Evolutionary conservation across 2,113 vertebrate genomes (phyloP).

Genomic region (Varanus salvator): DNA sequence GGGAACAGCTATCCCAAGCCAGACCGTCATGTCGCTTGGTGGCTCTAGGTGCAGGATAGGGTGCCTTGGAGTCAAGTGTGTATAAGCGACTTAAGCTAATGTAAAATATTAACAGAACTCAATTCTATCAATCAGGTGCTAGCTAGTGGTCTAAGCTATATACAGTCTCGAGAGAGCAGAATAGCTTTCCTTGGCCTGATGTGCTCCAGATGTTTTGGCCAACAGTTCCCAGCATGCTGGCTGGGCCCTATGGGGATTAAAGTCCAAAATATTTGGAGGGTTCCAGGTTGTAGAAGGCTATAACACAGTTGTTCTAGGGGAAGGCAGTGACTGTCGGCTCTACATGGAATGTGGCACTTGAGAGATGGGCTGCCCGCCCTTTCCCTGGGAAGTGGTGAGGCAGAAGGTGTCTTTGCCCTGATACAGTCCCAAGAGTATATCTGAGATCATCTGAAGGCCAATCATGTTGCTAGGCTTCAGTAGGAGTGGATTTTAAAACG

Average conservation of each 20-base stretch:
- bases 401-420: background rate
- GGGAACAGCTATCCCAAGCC: background rate
- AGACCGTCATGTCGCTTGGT: no score
- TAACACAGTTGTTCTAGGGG: no score
- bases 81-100: background rate
- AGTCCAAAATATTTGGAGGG: no score
- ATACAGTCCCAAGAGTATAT: background rate
- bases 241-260: no score
- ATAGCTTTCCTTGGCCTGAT: no score
- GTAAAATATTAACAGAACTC: background rate
- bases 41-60: background rate
- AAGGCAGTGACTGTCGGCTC: background rate
- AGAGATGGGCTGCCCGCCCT: background rate
- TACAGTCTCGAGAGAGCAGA: background rate
- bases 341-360: background rate
- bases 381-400: background rate
- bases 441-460: background rate
- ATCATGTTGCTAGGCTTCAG: background rate
- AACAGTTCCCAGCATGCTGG: no score
- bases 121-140: background rate
- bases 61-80: background rate
- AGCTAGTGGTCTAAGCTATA: background rate
- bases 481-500: slow-evolving; percentile 7
- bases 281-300: no score
- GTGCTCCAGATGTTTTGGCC: no score